Conservation (phyloP, 2,113 vertebrate genomes). For the Lota lota region DNA sequence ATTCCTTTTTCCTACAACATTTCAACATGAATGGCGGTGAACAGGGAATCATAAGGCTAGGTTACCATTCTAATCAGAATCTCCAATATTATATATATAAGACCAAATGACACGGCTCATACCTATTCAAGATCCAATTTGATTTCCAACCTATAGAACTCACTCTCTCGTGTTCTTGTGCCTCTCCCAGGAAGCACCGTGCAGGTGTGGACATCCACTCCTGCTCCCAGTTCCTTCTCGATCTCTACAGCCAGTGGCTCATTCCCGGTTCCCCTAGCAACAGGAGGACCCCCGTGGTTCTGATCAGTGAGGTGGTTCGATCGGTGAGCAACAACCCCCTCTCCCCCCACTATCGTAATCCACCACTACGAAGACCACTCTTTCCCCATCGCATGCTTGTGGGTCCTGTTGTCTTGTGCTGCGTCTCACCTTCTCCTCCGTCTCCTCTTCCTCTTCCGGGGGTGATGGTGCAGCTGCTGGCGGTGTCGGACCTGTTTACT, state of each 20-base stretch:
- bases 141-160: neutral
- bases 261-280: conserved; percentile 83
- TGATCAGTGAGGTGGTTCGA: conserved; percentile 93
- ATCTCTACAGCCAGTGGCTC: conserved; percentile 97
- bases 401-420: too few species aligned
- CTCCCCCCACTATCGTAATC: neutral
- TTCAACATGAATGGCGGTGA: too few species aligned
- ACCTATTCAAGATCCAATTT: too few species aligned
- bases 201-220: conserved; percentile 99
- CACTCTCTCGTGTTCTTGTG: neutral
- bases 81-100: too few species aligned
- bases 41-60: too few species aligned
- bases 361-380: too few species aligned
- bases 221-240: conserved; percentile 95
- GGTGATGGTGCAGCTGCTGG: conserved; percentile 92
- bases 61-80: too few species aligned
- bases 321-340: conserved; percentile 77
- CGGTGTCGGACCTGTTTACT: conserved; percentile 96
- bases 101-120: too few species aligned
- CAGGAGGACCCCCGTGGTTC: conserved; percentile 86
- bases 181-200: conserved; percentile 86
- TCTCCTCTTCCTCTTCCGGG: too few species aligned
- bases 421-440: too few species aligned
- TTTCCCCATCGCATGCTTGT: too few species aligned
- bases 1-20: too few species aligned